Base-by-base conservation (phyloP, 2,888 invertebrate genomes). In the Eristalis arbustorum region DNA sequence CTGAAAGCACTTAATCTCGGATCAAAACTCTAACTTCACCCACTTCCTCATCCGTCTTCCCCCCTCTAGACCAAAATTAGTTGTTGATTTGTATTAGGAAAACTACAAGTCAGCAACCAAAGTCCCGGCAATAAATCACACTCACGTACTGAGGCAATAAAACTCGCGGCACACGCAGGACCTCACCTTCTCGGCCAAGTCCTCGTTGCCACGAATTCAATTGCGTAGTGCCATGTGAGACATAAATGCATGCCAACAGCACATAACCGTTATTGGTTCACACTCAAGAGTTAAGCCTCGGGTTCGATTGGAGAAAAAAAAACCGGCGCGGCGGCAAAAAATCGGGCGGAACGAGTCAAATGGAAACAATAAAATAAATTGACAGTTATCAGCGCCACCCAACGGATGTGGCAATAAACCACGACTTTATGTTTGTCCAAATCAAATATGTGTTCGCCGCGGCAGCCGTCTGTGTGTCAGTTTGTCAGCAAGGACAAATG, bases 341-440 rank as follows among this genome's bases (percentile, higher is more conserved):
- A 13, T 14, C 18, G 18, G 18, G 2, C 18, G 8, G 49, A 49
- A 49, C 18, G 49, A 18, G 18, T 28, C 40, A 61, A 76, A 49
- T 68, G 28, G 61, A 62, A 69, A 69, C 57, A 28, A 57, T 71
- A 56, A 77, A 67, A 67, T 61, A 61, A 59, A 61, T 75, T 31
- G 61, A 67, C 67, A 61, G 61, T 75, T 59, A 61, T 67, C 75
- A 67, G 61, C 28, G 23, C 40, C 59, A 59, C 67, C 28, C 66
- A 68, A 56, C 56, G 37, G 6, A 69, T 49, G 62, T 56, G 62
- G 13, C 62, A 49, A 69, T 63, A 77, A 69, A 69, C 34, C 25
- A 25, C 11, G 5, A 23, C 56, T 69, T 69, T 63, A 56, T 69
- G 40, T 34, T 23, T 63, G 18, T 37, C 40, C 57, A 69, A 77